phyloP scores from a whole-genome alignment of 2,113 vertebrate species.

The Calonectris borealis region DNA sequence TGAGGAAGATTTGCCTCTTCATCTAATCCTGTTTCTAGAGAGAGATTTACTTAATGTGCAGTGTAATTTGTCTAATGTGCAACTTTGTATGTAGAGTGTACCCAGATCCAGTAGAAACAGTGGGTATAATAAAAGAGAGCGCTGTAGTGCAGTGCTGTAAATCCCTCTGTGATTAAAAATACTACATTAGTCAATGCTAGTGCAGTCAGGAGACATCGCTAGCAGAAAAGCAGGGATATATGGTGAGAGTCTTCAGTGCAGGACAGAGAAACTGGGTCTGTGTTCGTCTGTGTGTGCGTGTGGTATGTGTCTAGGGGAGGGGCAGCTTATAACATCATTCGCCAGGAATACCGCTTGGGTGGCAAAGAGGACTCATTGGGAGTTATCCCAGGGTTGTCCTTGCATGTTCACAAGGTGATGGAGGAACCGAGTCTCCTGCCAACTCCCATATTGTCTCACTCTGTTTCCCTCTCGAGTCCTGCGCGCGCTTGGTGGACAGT shows the following conservation, averaged over 20 bases:
- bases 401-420: neutral
- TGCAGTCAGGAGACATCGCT: neutral
- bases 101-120: constrained; percentile 17
- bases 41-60: constrained; percentile 52
- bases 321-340: neutral
- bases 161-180: constrained; percentile 55
- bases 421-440: neutral
- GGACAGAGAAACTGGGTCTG: neutral
- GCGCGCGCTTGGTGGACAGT: neutral
- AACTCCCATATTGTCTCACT: neutral
- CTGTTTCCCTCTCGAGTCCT: neutral
- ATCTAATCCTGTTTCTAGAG: constrained; percentile 60
- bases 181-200: constrained; percentile 29
- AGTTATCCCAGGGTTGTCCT: neutral
- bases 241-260: neutral
- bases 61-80: constrained; percentile 64
- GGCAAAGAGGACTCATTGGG: neutral
- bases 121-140: constrained; percentile 5
- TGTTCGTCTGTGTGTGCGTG: neutral
- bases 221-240: neutral
- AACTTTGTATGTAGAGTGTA: constrained; percentile 35
- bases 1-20: constrained; percentile 39
- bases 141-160: constrained; percentile 25
- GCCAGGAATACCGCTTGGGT: neutral
- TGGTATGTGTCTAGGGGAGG: neutral